Base-by-base conservation (phyloP, 2,113 vertebrate species). In the Ptilonorhynchus violaceus region DNA sequence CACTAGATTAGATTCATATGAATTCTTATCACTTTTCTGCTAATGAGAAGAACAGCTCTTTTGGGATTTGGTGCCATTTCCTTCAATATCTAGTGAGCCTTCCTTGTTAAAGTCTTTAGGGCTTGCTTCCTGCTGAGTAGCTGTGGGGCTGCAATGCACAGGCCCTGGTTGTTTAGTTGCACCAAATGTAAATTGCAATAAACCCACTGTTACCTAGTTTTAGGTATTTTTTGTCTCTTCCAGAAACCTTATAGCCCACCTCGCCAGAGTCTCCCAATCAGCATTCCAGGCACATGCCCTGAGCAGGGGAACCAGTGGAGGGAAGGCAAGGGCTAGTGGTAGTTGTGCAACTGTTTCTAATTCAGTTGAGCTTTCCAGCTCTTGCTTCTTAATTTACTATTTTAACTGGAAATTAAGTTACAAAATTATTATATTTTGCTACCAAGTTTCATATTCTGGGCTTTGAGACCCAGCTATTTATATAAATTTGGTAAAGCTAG, bases 31-130 rank as follows among this genome's bases (percentile, higher is more conserved):
- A 49, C 58, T 69, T n/a, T 56, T 46, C 56, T 70, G 77, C 66
- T 95, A 81, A 92, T 91, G 63, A 96, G 93, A 79, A 88, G 42
- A 96, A 49, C 74, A 81, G 41, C 56, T 85, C 95, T 92, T 83
- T n/a, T 19, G 94, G 73, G 95, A 49, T 67, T 68, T 92, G 64
- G 30, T 74, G 73, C 84, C 52, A 37, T 88, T 89, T 46, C 19
- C 49, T 68, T 73, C 74, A 62, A 7, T 39, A 47, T 4, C 25
- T 21, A 15, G 44, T 11, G 41, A 93, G 73, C n/a, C 53, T 37
- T 87, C 30, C 77, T 66, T 37, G 30, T 81, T 82, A 33, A 72
- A 78, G 41, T 66, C 30, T 60, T 75, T 6, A 39, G 31, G 60
- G 24, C 46, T 88, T 77, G 59, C 69, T 91, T 62, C 30, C 85